Evolutionary conservation across 2,888 invertebrate species (phyloP), one percentile per base, ranked within the genome.

Genomic region (Hypena proboscidalis): DNA sequence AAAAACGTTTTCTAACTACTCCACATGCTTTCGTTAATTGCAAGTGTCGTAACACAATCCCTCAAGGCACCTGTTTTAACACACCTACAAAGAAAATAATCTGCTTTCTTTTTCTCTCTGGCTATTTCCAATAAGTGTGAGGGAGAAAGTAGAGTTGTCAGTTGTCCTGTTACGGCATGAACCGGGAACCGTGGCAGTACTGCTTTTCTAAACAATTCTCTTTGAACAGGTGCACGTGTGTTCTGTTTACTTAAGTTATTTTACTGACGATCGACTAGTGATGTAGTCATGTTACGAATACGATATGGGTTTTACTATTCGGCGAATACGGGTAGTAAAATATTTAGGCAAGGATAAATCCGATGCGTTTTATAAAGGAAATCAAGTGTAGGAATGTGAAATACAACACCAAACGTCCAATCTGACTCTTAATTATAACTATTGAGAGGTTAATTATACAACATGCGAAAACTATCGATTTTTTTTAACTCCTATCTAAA

Each of bases 221-320:
- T 85, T 87, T 86, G 79, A 77, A 83, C 85, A 89, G 89, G 87
- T 89, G 89, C 84, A 77, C 72, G 74, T 80, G 74, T 78, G 80
- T 71, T 78, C 71, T 78, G 80, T 71, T 78, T 73, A 64, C 64
- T 74, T 74, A 85, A 83, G 73, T 77, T 74, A 81, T 85, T 85
- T 81, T 70, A 78, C 75, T 68, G 67, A 68, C 67, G 73, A 75
- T 72, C 65, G 64, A 56, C 54, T 40, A n/a, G n/a, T n/a, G n/a
- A n/a, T n/a, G n/a, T n/a, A n/a, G n/a, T n/a, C n/a, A n/a, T n/a
- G n/a, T n/a, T n/a, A n/a, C n/a, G n/a, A n/a, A n/a, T n/a, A n/a
- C n/a, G n/a, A n/a, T n/a, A n/a, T n/a, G n/a, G n/a, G n/a, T n/a
- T n/a, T n/a, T n/a, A n/a, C n/a, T n/a, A n/a, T n/a, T n/a, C n/a